Percentiles rank a stretch among this genome's conserved stretches.
phyloP scores from a whole-genome alignment of 2,113 vertebrate species.

The Planiliza haematocheilus region DNA sequence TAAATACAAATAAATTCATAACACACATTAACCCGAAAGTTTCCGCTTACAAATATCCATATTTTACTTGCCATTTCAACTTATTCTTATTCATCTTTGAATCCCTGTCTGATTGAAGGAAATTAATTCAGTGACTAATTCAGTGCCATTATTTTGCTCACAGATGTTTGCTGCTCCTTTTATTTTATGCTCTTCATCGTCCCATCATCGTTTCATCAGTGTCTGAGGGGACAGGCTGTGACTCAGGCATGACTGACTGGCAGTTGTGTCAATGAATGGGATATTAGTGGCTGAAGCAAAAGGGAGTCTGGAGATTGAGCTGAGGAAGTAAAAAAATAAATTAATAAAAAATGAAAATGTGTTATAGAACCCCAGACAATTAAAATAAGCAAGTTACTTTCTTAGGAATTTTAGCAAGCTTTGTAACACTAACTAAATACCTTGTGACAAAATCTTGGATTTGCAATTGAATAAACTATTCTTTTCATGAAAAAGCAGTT shows the following conservation, averaged over 20 bases:
- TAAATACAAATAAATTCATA: constrained; percentile 71
- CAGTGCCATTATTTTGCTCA: constrained; percentile 23
- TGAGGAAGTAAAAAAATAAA: constrained; percentile 42
- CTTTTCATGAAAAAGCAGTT: neutral
- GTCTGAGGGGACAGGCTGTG: neutral
- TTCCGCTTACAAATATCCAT: constrained; percentile 50
- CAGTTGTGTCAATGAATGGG: constrained; percentile 79
- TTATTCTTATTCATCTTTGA: constrained; percentile 15
- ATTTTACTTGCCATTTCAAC: constrained; percentile 26
- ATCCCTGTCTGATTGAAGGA: constrained; percentile 14
- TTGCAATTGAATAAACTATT: too few relatives aligned
- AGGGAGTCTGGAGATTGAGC: constrained; percentile 78
- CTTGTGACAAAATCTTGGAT: neutral
- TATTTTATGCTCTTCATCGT: neutral
- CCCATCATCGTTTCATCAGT: constrained; percentile 32
- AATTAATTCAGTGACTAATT: constrained; percentile 33
- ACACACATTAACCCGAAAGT: constrained; percentile 73
- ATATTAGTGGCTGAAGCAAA: constrained; percentile 80
- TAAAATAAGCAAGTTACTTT: neutral
- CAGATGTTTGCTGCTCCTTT: neutral
- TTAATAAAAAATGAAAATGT: too few relatives aligned
- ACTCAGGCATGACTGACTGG: constrained; percentile 79
- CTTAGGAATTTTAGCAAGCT: too few relatives aligned
- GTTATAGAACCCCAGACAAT: neutral
- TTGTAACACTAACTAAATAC: too few relatives aligned